Base-by-base conservation (phyloP, 1,140 invertebrate species). In the Drosophila mojavensis region DNA sequence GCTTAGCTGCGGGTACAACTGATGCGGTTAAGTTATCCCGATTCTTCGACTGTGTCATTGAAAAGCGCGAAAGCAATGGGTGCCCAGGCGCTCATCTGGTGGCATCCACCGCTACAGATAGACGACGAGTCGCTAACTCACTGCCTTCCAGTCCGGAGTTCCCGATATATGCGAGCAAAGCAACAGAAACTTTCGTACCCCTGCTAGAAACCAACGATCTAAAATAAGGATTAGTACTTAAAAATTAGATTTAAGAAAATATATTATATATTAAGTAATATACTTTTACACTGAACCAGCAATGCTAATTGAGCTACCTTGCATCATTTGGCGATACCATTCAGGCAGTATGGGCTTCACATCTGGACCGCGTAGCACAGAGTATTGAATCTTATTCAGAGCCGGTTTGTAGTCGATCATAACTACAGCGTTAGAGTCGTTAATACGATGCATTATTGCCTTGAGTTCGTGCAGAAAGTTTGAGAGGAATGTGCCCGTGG, bases 41-140 rank as follows among this genome's bases (percentile, higher is more conserved):
- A 91, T 99, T 99, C 94, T 98, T 98, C 93, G 98, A 99, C 93
- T 97, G 97, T 94, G 98, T 95, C 33, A 97, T 97, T 70, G 96
- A 97, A 92, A 94, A 95, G 71, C 93, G 95, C 80, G 94, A 96
- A 74, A 93, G 93, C 5, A 93, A 93, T 39, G 94, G 93, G 55
- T 86, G 93, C 5, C 94, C 93, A 66, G 93, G 93, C 3, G 26
- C 69, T 1, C 60, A 61, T 54, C 56, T 53, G 20, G 39, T 30
- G 7, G 62, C n/a, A 92, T 93, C 62, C 63, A 92, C 15, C 94
- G 94, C 62, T 94, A 45, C 63, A 2, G 90, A 91, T 17, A 68
- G 89, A 24, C 75, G 90, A 0, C 79, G 83, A 17, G 61, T 70
- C 30, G 13, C 48, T 10, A 60, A n/a, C 10, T 33, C 63, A 30